Base-by-base conservation (phyloP, 2,797 vertebrate species). In the Cryptoblepharus egeriae region DNA sequence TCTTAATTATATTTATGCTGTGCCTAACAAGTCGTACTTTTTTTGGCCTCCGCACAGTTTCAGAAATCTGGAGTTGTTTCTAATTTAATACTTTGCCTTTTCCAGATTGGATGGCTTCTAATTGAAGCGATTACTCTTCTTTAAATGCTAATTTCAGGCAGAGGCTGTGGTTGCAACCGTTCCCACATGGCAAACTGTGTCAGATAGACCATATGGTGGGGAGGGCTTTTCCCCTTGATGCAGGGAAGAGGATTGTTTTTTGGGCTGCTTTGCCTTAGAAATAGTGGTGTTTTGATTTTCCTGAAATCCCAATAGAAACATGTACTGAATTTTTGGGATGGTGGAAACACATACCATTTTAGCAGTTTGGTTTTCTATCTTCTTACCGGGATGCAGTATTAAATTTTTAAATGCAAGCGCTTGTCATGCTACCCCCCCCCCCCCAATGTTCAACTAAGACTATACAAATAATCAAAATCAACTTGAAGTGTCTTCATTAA, bases 151-250 rank as follows among this genome's bases (percentile, higher is more conserved):
- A 87, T 90, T 88, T 90, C 75, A 71, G 71, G 80, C 71, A 69
- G 82, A 83, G 32, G 80, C 74, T 90, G 64, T 42, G 72, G 45
- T 87, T 10, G 9, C 49, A 84, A 81, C 70, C 67, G 49, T n/a
- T 91, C 24, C 82, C 70, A 42, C 82, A 77, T 89, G 86, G 69
- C 89, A 84, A 86, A 65, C 77, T 67, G 75, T 84, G 84, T 79
- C 75, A 82, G 24, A 67, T 16, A n/a, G 83, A 87, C 86, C 88
- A 91, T 93, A 92, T 91, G 91, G 89, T 64, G 79, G 89, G 85
- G 77, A 88, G 15, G 85, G 64, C 77, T 90, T 52, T 86, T 90
- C 83, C 22, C 24, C 89, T 89, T 79, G 72, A 35, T 60, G 9
- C 75, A 75, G 57, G 28, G 80, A 77, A 16, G 82, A 78, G 87